phyloP scores from a whole-genome alignment of 2,888 invertebrate genomes.

The Marasmarcha lunaedactyla region DNA sequence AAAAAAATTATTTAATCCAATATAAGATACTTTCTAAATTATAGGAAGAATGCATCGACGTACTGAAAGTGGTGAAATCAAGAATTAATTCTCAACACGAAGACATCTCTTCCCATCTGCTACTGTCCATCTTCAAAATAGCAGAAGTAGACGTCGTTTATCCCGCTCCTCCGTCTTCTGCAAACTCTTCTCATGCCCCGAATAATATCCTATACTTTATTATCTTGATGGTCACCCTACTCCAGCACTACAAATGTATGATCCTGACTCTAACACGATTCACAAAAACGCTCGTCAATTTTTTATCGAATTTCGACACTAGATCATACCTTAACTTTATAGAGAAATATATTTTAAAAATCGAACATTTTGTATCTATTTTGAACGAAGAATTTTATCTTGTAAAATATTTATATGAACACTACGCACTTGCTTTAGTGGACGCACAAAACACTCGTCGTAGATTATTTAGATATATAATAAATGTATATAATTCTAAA shows the following conservation, averaged over 20 bases:
- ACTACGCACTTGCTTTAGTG: slow-evolving; percentile 48
- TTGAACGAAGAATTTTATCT: slow-evolving; percentile 52
- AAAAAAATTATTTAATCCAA: no score
- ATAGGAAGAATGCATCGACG: slow-evolving; percentile 87
- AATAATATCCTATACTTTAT: slow-evolving; percentile 33
- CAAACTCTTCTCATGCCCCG: slow-evolving; percentile 35
- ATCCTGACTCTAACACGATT: slow-evolving; percentile 19
- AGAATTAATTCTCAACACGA: slow-evolving; percentile 88
- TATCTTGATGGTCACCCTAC: slow-evolving; percentile 35
- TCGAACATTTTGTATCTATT: slow-evolving; percentile 45
- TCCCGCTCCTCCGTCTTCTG: slow-evolving; percentile 74
- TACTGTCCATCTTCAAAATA: slow-evolving; percentile 92
- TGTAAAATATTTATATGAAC: slow-evolving; percentile 34
- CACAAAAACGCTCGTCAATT: slow-evolving; percentile 40
- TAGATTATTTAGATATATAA: slow-evolving; percentile 41
- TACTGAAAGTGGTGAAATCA: slow-evolving; percentile 83
- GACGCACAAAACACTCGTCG: slow-evolving; percentile 37
- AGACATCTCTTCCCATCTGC: slow-evolving; percentile 86
- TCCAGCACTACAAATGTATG: slow-evolving; percentile 31
- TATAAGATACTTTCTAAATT: no score
- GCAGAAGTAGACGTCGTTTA: slow-evolving; percentile 91
- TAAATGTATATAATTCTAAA: slow-evolving; percentile 20
- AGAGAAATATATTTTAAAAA: slow-evolving; percentile 45
- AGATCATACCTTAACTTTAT: slow-evolving; percentile 30
- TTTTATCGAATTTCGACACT: slow-evolving; percentile 41